Base-by-base conservation (phyloP, 2,888 invertebrate genomes). In the Julus scandinavius region DNA sequence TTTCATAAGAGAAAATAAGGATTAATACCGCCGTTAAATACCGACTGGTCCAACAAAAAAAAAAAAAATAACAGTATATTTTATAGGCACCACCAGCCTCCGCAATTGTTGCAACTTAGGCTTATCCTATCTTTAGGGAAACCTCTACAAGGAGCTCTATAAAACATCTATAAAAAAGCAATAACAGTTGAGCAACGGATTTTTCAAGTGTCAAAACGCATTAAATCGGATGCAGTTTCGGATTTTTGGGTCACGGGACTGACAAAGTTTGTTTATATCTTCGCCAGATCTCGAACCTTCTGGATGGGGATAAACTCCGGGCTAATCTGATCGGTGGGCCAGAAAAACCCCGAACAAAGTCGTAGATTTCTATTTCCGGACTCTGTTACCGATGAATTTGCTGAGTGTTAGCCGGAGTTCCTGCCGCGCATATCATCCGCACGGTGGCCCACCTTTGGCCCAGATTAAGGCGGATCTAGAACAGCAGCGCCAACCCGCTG, bases 211-310 rank as follows among this genome's bases (percentile, higher is more conserved):
- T 72, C n/a, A 20, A 72, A 72, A 72, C 72, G 72, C 72, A 72
- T 72, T 72, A 72, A 72, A 29, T 72, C 72, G 29, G 72, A 72
- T 72, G 72, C 72, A 72, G 72, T 72, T 72, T 29, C 7, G 1
- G 72, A 72, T 72, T 72, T 72, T 72, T 72, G 72, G 72, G 72
- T 72, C 72, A 29, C 29, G 72, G 9, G 72, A 29, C 72, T 29
- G 29, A 9, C 72, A 72, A n/a, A 5, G 72, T 72, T 72, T 72
- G 72, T 72, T 72, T 72, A 72, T 72, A n/a, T 29, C 5, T 72
- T 72, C n/a, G 72, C 72, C 72, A 72, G 72, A 72, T 72, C 72
- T 72, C 72, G 72, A 72, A 72, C 72, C 72, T 72, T 72, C 72
- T 72, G 72, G 72, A 29, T 9, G 72, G 72, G 29, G 11, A 63